These are phyloP conservation scores for Chelonus formosanus DNA, from an alignment of 2,888 invertebrate species.

Conservation along the genomic window DNA sequence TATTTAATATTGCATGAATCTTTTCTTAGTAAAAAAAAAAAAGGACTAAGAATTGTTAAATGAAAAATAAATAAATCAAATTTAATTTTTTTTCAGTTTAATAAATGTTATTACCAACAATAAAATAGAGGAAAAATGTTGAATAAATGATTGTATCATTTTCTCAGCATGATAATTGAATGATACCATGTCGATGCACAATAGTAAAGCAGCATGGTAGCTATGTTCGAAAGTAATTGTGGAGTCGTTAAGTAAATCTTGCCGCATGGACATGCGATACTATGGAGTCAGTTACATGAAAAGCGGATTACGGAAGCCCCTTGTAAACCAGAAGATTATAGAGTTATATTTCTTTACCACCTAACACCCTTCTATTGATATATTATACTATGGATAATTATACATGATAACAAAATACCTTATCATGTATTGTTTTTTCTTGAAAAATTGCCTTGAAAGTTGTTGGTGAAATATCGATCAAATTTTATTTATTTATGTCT, in stretches of 20 bases:
- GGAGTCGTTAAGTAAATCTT: slow-evolving; percentile 38
- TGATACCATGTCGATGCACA: slow-evolving; percentile 20
- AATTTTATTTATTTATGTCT: slow-evolving; percentile 45
- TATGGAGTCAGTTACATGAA: slow-evolving; percentile 55
- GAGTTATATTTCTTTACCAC: slow-evolving; percentile 41
- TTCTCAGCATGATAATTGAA: slow-evolving; percentile 22
- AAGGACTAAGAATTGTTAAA: too few species aligned
- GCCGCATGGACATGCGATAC: slow-evolving; percentile 46
- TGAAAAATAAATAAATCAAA: background rate
- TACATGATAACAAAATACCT: background rate
- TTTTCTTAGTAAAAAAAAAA: too few species aligned
- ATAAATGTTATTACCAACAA: background rate
- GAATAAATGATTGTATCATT: too few species aligned
- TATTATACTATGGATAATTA: background rate
- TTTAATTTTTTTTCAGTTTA: background rate
- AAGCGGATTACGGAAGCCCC: slow-evolving; percentile 59
- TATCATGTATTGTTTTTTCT: slow-evolving; percentile 15
- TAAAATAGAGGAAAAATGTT: too few species aligned
- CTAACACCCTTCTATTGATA: background rate
- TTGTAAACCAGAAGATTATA: slow-evolving; percentile 41
- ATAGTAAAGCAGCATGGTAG: background rate
- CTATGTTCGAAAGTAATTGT: slow-evolving; percentile 7
- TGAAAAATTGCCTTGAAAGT: slow-evolving; percentile 44
- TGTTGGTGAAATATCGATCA: slow-evolving; percentile 49
- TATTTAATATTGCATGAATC: too few species aligned